Conservation (phyloP, 2,113 vertebrate genomes). For the Argyrosomus japonicus region DNA sequence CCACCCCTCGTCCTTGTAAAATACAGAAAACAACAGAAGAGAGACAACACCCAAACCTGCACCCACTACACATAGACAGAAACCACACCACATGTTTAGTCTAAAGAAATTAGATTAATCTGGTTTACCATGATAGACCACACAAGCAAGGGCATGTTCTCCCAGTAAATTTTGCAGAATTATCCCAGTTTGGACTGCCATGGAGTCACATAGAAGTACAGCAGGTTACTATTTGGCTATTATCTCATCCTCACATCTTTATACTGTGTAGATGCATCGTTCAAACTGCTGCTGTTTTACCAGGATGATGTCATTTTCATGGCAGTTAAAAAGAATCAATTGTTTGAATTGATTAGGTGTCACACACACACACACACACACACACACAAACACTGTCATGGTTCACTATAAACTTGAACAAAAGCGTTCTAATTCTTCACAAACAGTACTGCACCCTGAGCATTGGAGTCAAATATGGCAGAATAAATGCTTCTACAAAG, state of each 20-base stretch:
- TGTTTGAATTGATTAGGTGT: background rate
- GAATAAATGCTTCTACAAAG: background rate
- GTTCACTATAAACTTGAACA: background rate
- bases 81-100: background rate
- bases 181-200: background rate
- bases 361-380: background rate
- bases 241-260: background rate
- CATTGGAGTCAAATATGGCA: too few species aligned
- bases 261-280: background rate
- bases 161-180: background rate
- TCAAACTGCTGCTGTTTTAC: constrained; percentile 1
- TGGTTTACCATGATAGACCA: background rate
- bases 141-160: background rate
- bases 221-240: background rate
- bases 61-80: background rate
- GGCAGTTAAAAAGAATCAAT: background rate
- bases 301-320: background rate
- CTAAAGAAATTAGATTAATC: background rate
- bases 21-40: background rate
- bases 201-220: too few species aligned
- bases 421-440: background rate
- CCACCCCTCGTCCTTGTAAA: background rate
- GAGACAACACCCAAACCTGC: background rate
- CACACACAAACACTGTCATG: background rate
- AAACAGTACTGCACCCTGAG: background rate